A percentile compares a stretch with the other conserved stretches of the same genome.
These are phyloP conservation scores for Papilio aristodemus DNA, from an alignment of 1,140 invertebrate genomes.

Conservation along the genomic window DNA sequence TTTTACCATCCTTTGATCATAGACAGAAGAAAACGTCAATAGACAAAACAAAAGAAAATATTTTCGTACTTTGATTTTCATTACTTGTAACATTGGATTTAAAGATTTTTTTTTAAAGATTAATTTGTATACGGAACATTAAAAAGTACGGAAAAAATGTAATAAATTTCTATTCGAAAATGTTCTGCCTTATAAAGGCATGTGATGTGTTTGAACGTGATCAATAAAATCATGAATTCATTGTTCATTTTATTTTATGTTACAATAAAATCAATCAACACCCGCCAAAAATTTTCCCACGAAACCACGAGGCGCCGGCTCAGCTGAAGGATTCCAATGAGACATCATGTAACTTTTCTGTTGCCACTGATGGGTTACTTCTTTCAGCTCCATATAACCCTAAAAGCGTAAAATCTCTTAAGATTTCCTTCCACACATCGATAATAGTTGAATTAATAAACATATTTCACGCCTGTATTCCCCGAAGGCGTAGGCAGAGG, in stretches of 20 bases:
- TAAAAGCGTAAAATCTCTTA: slow-evolving; percentile 61
- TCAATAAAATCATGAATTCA: slow-evolving; percentile 61
- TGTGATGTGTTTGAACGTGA: slow-evolving; percentile 68
- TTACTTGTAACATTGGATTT: not conserved
- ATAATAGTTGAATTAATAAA: too few relatives aligned
- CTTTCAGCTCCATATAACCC: slow-evolving; percentile 96
- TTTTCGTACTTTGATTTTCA: slow-evolving; percentile 24
- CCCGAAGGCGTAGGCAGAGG: too few relatives aligned
- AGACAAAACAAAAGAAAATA: slow-evolving; percentile 25
- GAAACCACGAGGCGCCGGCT: slow-evolving; percentile 92
- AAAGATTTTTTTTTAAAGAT: not conserved
- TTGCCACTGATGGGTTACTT: slow-evolving; percentile 92
- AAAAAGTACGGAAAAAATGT: slow-evolving; percentile 17
- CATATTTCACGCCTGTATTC: too few relatives aligned
- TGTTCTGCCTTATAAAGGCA: slow-evolving; percentile 58
- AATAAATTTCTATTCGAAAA: slow-evolving; percentile 39
- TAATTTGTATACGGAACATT: not conserved
- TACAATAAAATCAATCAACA: slow-evolving; percentile 71
- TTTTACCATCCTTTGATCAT: slow-evolving; percentile 33
- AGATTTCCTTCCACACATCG: too few relatives aligned
- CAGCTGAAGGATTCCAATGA: slow-evolving; percentile 90
- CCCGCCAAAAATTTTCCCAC: slow-evolving; percentile 91
- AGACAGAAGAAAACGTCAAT: slow-evolving; percentile 21
- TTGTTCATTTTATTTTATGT: slow-evolving; percentile 49
- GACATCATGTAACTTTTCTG: slow-evolving; percentile 91